phyloP scores from a whole-genome alignment of 2,888 invertebrate species.

The Muschampia staudingeri region DNA sequence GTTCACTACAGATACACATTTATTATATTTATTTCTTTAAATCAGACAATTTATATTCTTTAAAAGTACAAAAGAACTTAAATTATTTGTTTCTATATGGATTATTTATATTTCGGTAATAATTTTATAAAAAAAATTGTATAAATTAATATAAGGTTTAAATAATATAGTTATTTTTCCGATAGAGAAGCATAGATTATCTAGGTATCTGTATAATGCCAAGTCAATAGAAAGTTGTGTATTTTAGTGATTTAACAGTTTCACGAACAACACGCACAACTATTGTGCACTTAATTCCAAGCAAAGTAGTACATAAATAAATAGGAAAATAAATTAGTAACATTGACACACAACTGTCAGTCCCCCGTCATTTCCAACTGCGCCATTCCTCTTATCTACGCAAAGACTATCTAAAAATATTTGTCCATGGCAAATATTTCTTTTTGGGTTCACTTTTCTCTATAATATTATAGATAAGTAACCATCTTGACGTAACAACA shows the following conservation, averaged over 20 bases:
- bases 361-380: conserved; percentile 46
- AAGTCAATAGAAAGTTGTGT: conserved; percentile 46
- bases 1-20: too few relatives aligned
- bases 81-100: too few relatives aligned
- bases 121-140: too few relatives aligned
- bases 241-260: conserved; percentile 25
- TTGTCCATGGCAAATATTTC: conserved; percentile 85
- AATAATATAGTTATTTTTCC: conserved; percentile 17
- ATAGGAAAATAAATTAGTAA: conserved; percentile 44
- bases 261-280: conserved; percentile 4
- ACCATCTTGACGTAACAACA: conserved; percentile 79
- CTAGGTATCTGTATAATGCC: conserved; percentile 28
- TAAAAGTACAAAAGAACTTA: too few relatives aligned
- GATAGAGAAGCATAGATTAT: conserved; percentile 39
- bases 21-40: too few relatives aligned
- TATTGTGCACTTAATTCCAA: conserved; percentile 20
- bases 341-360: conserved; percentile 49
- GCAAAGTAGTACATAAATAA: not conserved
- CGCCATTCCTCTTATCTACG: conserved; percentile 45
- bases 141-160: too few relatives aligned
- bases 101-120: too few relatives aligned
- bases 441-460: conserved; percentile 87
- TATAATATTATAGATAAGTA: conserved; percentile 85
- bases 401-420: conserved; percentile 71
- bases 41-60: too few relatives aligned